Evolutionary conservation across 2,888 invertebrate species (phyloP).

Genomic region (Cataglyphis altisquamis): DNA sequence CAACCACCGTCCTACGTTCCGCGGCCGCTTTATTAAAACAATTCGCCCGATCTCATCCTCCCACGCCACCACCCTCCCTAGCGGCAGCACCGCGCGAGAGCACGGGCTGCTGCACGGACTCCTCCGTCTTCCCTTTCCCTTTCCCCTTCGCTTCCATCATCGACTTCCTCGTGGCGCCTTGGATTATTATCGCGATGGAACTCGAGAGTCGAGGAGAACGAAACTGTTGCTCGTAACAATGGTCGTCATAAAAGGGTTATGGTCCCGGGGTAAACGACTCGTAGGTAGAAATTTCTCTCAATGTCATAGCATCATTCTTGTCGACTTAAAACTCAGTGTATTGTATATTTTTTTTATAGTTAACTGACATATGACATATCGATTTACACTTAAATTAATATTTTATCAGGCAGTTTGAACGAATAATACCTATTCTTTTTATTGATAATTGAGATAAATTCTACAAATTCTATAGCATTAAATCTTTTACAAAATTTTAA

Average conservation of each 20-base stretch:
- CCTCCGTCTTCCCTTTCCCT: conserved; percentile 1
- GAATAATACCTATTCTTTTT: background rate
- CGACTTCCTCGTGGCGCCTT: conserved; percentile 43
- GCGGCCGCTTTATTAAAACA: conserved; percentile 81
- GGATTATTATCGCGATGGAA: conserved; percentile 61
- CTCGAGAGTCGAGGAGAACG: conserved; percentile 51
- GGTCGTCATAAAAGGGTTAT: conserved; percentile 46
- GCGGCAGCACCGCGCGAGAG: conserved; percentile 57
- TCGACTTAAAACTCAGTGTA: background rate
- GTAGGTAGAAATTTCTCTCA: conserved; percentile 30
- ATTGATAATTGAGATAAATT: background rate
- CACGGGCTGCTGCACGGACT: conserved; percentile 51
- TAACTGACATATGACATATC: background rate
- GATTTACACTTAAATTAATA: background rate
- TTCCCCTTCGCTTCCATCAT: conserved; percentile 36
- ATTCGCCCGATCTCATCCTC: conserved; percentile 71
- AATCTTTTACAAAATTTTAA: background rate
- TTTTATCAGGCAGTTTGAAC: background rate
- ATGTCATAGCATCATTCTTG: conserved; percentile 28
- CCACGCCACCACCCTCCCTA: conserved; percentile 40
- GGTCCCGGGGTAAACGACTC: conserved; percentile 44
- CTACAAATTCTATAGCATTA: background rate
- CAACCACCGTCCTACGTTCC: conserved; percentile 77
- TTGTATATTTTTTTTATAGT: background rate
- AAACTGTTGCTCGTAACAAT: conserved; percentile 58